A percentile compares a stretch with the other conserved stretches of the same genome.
phyloP scores from a whole-genome alignment of 2,888 invertebrate species.

The Hofmannophila pseudospretella region DNA sequence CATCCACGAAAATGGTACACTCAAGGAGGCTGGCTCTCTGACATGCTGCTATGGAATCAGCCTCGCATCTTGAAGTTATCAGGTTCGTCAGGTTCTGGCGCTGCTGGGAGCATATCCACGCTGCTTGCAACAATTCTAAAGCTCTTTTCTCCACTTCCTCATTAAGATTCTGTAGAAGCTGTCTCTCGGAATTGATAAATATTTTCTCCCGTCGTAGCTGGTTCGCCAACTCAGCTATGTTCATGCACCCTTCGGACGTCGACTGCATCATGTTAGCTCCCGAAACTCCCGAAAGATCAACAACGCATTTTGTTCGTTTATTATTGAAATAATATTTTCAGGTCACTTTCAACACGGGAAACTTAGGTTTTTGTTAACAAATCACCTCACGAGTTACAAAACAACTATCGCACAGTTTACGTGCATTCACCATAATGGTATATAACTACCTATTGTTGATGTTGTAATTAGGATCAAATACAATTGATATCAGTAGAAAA shows the following conservation, averaged over 20 bases:
- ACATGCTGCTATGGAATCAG: constrained; percentile 87
- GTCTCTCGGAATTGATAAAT: constrained; percentile 91
- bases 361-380: constrained; percentile 33
- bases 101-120: constrained; percentile 94
- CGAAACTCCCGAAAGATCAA: constrained; percentile 27
- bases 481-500: no score
- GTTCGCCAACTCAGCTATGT: constrained; percentile 69
- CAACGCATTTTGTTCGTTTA: constrained; percentile 34
- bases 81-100: constrained; percentile 87
- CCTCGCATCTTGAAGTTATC: constrained; percentile 85
- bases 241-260: constrained; percentile 67
- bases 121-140: constrained; percentile 80
- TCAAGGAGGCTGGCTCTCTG: constrained; percentile 75
- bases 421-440: no score
- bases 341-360: constrained; percentile 36
- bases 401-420: no score
- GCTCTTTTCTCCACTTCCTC: constrained; percentile 81
- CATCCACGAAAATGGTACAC: constrained; percentile 83
- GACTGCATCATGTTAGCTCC: constrained; percentile 64
- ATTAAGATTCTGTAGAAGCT: constrained; percentile 87
- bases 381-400: constrained; percentile 1
- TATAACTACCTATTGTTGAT: no score
- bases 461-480: no score
- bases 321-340: constrained; percentile 35
- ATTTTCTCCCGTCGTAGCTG: constrained; percentile 91